Evolutionary conservation across 1,140 invertebrate genomes (phyloP).

Genomic region (Steinernema khuongi): DNA sequence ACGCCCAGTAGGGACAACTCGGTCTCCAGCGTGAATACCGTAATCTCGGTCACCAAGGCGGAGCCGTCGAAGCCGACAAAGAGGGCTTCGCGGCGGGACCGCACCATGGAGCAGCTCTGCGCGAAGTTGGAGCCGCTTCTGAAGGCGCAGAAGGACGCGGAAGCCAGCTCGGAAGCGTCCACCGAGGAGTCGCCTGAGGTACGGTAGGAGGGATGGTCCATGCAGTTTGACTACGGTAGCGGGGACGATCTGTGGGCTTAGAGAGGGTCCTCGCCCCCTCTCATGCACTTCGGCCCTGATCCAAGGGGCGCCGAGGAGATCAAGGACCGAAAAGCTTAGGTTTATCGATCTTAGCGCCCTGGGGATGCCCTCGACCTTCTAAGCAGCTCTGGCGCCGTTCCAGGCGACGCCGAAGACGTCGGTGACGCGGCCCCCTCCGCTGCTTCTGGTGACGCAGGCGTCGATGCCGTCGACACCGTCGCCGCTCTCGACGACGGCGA

Average conservation of each 20-base stretch:
- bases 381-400: too few relatives aligned
- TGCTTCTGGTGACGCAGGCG: constrained; percentile 28
- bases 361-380: too few relatives aligned
- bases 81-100: not conserved
- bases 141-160: not conserved
- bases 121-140: constrained; percentile 1
- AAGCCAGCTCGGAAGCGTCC: not conserved
- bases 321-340: too few relatives aligned
- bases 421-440: constrained; percentile 13
- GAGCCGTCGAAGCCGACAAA: not conserved
- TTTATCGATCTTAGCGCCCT: too few relatives aligned
- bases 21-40: not conserved
- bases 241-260: too few relatives aligned
- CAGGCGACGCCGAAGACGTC: not conserved
- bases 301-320: too few relatives aligned
- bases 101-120: not conserved
- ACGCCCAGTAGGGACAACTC: not conserved
- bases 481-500: not conserved
- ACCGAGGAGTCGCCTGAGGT: not conserved
- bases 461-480: constrained; percentile 27
- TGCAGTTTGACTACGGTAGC: not conserved
- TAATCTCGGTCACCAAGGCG: not conserved
- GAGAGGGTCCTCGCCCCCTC: too few relatives aligned
- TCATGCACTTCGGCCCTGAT: too few relatives aligned
- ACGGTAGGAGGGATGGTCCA: not conserved